Evolutionary conservation across 2,113 vertebrate species (phyloP).

Genomic region (Pseudorasbora parva): DNA sequence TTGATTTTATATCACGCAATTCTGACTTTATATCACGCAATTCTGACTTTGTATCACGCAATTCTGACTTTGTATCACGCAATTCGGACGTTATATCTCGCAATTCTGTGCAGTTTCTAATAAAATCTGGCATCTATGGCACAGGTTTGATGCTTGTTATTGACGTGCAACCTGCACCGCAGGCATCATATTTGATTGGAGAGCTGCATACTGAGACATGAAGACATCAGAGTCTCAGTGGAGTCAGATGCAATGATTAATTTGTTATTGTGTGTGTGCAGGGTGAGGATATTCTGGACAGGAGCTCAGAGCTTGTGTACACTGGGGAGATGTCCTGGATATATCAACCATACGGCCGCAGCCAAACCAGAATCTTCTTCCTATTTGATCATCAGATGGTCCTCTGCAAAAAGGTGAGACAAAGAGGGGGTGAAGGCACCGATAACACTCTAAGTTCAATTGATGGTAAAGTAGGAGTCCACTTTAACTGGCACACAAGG

Average conservation of each 20-base stretch:
- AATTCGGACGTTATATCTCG: too few relatives aligned
- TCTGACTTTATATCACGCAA: too few relatives aligned
- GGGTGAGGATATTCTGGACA: constrained; percentile 98
- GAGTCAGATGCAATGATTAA: constrained; percentile 54
- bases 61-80: too few relatives aligned
- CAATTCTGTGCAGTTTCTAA: too few relatives aligned
- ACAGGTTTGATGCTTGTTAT: not conserved
- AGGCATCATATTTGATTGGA: not conserved
- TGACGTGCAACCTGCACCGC: not conserved
- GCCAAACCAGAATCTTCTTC: constrained; percentile 97
- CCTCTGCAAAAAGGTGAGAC: constrained; percentile 96
- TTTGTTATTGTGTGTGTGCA: constrained; percentile 65
- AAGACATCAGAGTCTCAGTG: constrained; percentile 1
- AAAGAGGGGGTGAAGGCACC: not conserved
- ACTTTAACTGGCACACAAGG: not conserved
- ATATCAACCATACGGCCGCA: constrained; percentile 97
- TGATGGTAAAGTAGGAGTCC: not conserved
- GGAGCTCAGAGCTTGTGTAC: constrained; percentile 98
- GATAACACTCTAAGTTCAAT: not conserved
- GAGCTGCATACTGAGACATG: not conserved
- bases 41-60: too few relatives aligned
- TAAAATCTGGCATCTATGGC: too few relatives aligned
- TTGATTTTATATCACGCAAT: too few relatives aligned
- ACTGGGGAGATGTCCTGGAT: constrained; percentile 99
- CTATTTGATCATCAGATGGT: constrained; percentile 99